Base-by-base conservation (phyloP, 2,888 invertebrate species). In the Chrysolina haemoptera region DNA sequence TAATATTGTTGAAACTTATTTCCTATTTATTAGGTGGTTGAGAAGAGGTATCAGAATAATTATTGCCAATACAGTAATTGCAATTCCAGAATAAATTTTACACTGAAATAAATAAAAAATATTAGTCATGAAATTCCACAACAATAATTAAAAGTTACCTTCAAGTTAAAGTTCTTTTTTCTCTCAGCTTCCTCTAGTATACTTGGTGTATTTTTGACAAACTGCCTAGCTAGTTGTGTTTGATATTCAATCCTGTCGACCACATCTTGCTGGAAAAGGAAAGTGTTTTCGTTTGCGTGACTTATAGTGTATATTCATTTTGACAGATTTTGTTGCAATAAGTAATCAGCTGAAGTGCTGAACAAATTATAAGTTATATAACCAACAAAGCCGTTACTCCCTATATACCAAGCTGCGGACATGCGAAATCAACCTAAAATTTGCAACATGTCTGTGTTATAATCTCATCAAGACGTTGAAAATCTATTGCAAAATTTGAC, bases 221-320 rank as follows among this genome's bases (percentile, higher is more conserved):
- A 90, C 79, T 91, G 90, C 20, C 89, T 89, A 18, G 93, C 92
- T 82, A 89, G 90, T 83, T 89, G 89, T 78, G 93, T 92, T 87
- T 90, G 92, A 88, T 91, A 91, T 88, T 92, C 93, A 70, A 93
- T 91, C 82, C 91, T 90, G 85, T 93, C 91, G 73, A 93, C 84
- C 81, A 91, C 89, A 77, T 93, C 93, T 87, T 93, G 92, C 93
- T 93, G 85, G 69, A 88, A 88, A 75, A 70, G 72, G 67, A 40
- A 67, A 27, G 70, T 55, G 16, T 27, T 27, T 27, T 27, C 27
- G 27, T 27, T 27, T 27, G 5, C 27, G 27, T 27, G 27, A n/a
- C n/a, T n/a, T 27, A 27, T 27, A 27, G 27, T n/a, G n/a, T n/a
- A n/a, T n/a, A n/a, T n/a, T n/a, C n/a, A n/a, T n/a, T n/a, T n/a